phyloP scores from a whole-genome alignment of 2,888 invertebrate species.

The Caenorhabditis drosophilae region DNA sequence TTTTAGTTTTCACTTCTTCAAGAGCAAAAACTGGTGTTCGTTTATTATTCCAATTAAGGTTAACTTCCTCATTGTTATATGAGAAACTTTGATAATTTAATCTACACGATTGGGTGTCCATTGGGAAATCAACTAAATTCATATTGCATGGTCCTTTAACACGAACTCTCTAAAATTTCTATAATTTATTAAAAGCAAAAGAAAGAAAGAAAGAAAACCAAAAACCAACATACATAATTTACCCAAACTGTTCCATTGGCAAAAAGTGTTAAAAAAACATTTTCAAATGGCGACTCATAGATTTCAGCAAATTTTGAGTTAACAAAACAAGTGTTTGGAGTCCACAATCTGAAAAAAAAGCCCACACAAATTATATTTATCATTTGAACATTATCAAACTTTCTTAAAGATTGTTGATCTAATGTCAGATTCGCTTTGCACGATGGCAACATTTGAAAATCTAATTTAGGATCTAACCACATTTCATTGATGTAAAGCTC shows the following conservation, averaged over 20 bases:
- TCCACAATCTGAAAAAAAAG: slow-evolving; percentile 42
- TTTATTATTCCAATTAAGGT: slow-evolving; percentile 48
- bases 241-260: slow-evolving; percentile 61
- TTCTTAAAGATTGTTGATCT: slow-evolving; percentile 42
- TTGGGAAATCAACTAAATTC: slow-evolving; percentile 58
- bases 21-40: slow-evolving; percentile 46
- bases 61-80: slow-evolving; percentile 49
- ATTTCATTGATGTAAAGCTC: slow-evolving; percentile 58
- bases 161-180: slow-evolving; percentile 42
- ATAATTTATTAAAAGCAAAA: neutral
- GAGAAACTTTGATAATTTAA: slow-evolving; percentile 56
- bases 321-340: slow-evolving; percentile 53
- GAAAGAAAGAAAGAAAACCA: neutral
- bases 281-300: slow-evolving; percentile 54
- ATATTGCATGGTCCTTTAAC: slow-evolving; percentile 58
- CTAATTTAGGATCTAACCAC: slow-evolving; percentile 51
- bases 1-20: slow-evolving; percentile 25
- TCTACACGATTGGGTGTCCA: slow-evolving; percentile 54
- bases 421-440: slow-evolving; percentile 48
- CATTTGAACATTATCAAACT: slow-evolving; percentile 5
- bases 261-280: slow-evolving; percentile 56
- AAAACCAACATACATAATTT: slow-evolving; percentile 44
- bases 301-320: slow-evolving; percentile 57
- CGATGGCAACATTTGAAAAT: slow-evolving; percentile 24
- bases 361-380: neutral